These are phyloP conservation scores for Deladenus siricidicola DNA, from an alignment of 2,888 invertebrate species.

Conservation along the genomic window DNA sequence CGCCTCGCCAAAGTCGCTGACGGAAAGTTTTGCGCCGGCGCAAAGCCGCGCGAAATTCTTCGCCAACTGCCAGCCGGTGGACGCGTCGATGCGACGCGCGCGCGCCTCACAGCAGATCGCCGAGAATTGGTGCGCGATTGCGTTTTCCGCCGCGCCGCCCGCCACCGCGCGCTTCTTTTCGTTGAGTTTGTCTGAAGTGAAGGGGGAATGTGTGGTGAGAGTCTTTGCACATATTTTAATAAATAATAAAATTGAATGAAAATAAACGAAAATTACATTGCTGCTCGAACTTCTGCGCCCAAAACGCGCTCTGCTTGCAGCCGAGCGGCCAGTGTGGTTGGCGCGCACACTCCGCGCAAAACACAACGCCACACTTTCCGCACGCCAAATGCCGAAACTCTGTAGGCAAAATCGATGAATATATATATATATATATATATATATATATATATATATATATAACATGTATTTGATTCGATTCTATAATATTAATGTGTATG, in stretches of 20 bases:
- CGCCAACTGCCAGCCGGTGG: conserved; percentile 23
- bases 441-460: too few relatives aligned
- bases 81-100: conserved; percentile 18
- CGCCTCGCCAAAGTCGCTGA: conserved; percentile 21
- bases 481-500: too few relatives aligned
- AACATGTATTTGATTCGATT: too few relatives aligned
- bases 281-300: conserved; percentile 19
- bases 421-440: too few relatives aligned
- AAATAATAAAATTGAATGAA: too few relatives aligned
- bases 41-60: conserved; percentile 27
- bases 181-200: conserved; percentile 1
- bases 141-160: neutral
- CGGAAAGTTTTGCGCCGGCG: conserved; percentile 15
- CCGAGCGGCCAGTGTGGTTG: conserved; percentile 23
- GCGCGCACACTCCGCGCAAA: conserved; percentile 15
- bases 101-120: conserved; percentile 23
- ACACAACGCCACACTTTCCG: conserved; percentile 18
- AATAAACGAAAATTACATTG: conserved; percentile 16
- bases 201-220: too few relatives aligned
- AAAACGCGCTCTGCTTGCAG: conserved; percentile 13
- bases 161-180: neutral
- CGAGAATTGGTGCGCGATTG: conserved; percentile 25
- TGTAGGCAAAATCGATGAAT: too few relatives aligned
- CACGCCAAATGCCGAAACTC: conserved; percentile 13
- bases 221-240: too few relatives aligned